Base-by-base conservation (phyloP, 2,797 vertebrate species). In the Girardinus metallicus region DNA sequence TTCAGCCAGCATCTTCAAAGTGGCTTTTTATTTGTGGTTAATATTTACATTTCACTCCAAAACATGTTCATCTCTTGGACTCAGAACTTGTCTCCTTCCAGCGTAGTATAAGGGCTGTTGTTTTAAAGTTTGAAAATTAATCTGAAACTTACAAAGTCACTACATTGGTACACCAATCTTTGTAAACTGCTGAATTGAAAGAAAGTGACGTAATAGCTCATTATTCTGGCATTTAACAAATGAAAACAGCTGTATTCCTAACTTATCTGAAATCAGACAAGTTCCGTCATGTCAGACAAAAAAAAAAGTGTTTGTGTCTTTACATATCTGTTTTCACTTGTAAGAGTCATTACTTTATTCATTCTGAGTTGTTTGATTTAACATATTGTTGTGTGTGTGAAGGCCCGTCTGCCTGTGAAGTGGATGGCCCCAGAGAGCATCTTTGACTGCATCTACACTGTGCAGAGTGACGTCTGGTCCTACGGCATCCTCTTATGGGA, bases 361-460 rank as follows among this genome's bases (percentile, higher is more conserved):
- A 46, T n/a, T 29, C 66, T 0, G n/a, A 72, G n/a, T 29, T 46
- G 41, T 46, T 72, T 16, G 29, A 29, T 44, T n/a, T 9, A 2
- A 72, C 44, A n/a, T 9, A 15, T 53, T 44, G 1, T 5, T 51
- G 29, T 89, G 46, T 87, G 34, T 81, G 9, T 84, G n/a, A 92
- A 99, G 99, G 99, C 98, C 5, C 98, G 98, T 51, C 95, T 99
- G 82, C 99, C 99, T 0, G 99, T 99, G 79, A 99, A 99, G 89
- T 99, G 99, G 99, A 99, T 99, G 99, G 98, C 99, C 13, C 99
- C 99, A 0, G 99, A 99, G 92, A 99, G 99, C 86, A 99, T 99
- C 91, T 99, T 99, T 8, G 97, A 99, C 78, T 99, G 98, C 15
- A 92, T 99, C 81, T 99, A 99, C 94, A 99, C 99, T 0, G 96